Evolutionary conservation across 2,888 invertebrate genomes (phyloP), one percentile per base, ranked within the genome.

Genomic region (Nowickia ferox): DNA sequence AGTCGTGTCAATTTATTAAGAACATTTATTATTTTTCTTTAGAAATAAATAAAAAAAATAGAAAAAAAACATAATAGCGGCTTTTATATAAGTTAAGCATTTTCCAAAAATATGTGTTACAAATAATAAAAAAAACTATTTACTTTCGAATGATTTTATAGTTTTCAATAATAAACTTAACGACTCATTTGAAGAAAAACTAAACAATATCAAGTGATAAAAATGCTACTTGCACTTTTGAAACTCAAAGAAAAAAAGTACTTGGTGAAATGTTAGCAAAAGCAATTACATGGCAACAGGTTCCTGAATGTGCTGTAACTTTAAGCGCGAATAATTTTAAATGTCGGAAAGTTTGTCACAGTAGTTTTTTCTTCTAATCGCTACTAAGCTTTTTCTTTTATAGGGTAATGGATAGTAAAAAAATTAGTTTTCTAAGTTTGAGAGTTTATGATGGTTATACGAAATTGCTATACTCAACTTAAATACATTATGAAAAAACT

Each of bases 221-320:
- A 2, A 57, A n/a, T 68, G 46, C 46, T 42, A 48, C 10, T 46
- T 19, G 59, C 51, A 51, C n/a, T 77, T 68, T 77, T 59, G 38
- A 40, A 57, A 76, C n/a, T 15, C 53, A 61, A n/a, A 51, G 17
- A 42, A 55, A 65, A 66, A 19, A 22, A 8, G 11, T 19, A 15
- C 40, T 9, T 10, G 40, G 59, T 9, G 17, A 4, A 44, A 19
- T 19, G 8, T 44, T 19, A 19, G 38, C 51, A 69, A 79, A 69
- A 63, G 79, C 84, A 79, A 84, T 84, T 84, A 79, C 71, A 55
- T 65, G 75, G 69, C 57, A 84, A 84, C 84, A 84, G 84, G 84
- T 80, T 84, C 80, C 65, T 84, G 79, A 79, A 84, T 79, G 59
- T 80, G 30, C 65, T 84, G 79, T 79, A 80, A 80, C 79, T 79